Percentiles rank a stretch among this genome's conserved stretches.
phyloP scores from a whole-genome alignment of 1,140 invertebrate genomes.

The Gryllus bimaculatus region DNA sequence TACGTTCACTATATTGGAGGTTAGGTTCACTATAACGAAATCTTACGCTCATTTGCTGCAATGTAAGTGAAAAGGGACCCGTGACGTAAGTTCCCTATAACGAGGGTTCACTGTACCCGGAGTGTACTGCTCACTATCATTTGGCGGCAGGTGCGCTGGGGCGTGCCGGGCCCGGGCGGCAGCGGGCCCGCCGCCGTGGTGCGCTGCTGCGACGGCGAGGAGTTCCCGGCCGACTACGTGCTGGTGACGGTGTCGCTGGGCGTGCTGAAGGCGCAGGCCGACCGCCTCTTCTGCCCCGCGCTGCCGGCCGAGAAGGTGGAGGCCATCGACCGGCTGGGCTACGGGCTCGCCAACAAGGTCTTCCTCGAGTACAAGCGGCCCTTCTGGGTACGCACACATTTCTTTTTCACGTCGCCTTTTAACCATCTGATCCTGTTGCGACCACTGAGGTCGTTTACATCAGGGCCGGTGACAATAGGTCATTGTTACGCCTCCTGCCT shows the following conservation, averaged over 20 bases:
- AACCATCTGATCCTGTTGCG: too few relatives aligned
- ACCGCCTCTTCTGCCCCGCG: slow-evolving; percentile 63
- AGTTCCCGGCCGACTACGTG: slow-evolving; percentile 65
- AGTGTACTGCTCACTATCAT: too few relatives aligned
- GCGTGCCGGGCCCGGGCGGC: slow-evolving; percentile 40
- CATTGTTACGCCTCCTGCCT: too few relatives aligned
- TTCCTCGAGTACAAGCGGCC: slow-evolving; percentile 71
- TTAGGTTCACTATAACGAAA: too few relatives aligned
- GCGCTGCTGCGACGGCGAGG: slow-evolving; percentile 60
- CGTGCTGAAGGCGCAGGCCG: slow-evolving; percentile 65
- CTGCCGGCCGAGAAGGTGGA: slow-evolving; percentile 62
- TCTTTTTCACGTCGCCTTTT: too few relatives aligned
- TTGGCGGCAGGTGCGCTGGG: slow-evolving; percentile 41
- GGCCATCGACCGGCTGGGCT: slow-evolving; percentile 67
- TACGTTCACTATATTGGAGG: too few relatives aligned
- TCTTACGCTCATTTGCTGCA: too few relatives aligned
- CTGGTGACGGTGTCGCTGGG: slow-evolving; percentile 75
- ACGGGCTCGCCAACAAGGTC: slow-evolving; percentile 48
- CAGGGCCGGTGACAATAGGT: too few relatives aligned
- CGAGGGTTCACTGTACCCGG: too few relatives aligned
- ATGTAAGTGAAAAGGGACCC: too few relatives aligned
- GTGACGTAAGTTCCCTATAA: too few relatives aligned
- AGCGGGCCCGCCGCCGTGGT: slow-evolving; percentile 44
- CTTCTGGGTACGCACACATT: slow-evolving; percentile 57
- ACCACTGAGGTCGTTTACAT: too few relatives aligned